A percentile compares a stretch with the other conserved stretches of the same genome.
phyloP scores from a whole-genome alignment of 2,113 vertebrate genomes.

The Baryphthengus martii region DNA sequence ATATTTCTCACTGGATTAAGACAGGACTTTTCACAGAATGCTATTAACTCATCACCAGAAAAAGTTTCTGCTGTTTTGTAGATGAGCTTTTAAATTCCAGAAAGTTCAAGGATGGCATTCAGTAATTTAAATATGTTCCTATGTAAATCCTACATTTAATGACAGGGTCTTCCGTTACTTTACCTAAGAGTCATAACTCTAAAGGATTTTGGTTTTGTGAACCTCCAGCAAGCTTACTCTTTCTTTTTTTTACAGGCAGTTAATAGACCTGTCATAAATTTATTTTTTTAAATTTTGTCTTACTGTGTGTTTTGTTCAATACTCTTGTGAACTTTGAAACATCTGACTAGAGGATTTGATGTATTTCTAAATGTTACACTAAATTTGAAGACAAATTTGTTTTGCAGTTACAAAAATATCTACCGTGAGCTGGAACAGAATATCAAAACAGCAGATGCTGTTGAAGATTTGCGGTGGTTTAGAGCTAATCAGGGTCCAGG shows the following conservation, averaged over 20 bases:
- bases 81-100: background rate
- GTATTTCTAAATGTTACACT: background rate
- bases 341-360: background rate
- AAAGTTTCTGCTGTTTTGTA: background rate
- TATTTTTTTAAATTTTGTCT: background rate
- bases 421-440: constrained; percentile 91
- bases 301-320: background rate
- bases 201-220: background rate
- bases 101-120: background rate
- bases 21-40: background rate
- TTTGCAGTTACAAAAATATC: constrained; percentile 85
- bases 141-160: background rate
- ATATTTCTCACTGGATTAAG: background rate
- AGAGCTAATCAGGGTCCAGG: constrained; percentile 89
- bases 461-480: constrained; percentile 95
- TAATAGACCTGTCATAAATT: background rate
- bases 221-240: background rate
- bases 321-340: background rate
- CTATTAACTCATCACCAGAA: background rate
- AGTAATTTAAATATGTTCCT: background rate
- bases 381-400: background rate
- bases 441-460: constrained; percentile 82
- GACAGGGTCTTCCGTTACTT: background rate
- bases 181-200: background rate
- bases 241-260: background rate